These are phyloP conservation scores for Nineta flava DNA, from an alignment of 2,888 invertebrate genomes.

Conservation along the genomic window DNA sequence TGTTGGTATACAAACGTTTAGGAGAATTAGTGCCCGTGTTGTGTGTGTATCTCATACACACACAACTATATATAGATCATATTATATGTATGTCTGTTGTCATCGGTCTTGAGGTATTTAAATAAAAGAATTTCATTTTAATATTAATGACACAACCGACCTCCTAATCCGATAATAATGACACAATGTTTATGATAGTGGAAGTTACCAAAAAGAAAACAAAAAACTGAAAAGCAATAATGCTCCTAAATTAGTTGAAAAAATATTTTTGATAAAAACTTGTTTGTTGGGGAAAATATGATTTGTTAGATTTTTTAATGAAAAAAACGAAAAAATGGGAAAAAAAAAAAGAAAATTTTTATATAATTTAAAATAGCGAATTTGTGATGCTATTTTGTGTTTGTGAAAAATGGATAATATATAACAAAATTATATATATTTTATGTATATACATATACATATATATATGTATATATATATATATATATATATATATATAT, in stretches of 20 bases:
- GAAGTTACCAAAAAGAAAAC: not conserved
- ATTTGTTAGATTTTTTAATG: conserved; percentile 35
- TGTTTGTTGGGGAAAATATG: conserved; percentile 39
- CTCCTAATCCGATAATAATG: not conserved
- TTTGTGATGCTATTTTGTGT: conserved; percentile 17
- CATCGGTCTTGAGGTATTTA: not conserved
- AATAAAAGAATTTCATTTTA: not conserved
- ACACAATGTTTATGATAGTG: not conserved
- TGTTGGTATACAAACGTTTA: not conserved
- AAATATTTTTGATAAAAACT: conserved; percentile 48
- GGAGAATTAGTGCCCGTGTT: not conserved
- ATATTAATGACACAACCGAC: too few species aligned
- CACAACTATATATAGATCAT: too few species aligned
- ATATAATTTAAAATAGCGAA: conserved; percentile 20
- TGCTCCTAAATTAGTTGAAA: conserved; percentile 22
- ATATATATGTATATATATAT: conserved; percentile 14
- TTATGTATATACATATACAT: too few species aligned
- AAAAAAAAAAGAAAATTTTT: conserved; percentile 17
- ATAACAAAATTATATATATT: conserved; percentile 19
- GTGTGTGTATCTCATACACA: not conserved
- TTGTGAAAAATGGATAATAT: conserved; percentile 31
- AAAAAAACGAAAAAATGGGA: conserved; percentile 15
- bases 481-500: too few species aligned
- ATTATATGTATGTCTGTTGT: too few species aligned
- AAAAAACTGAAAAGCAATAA: conserved; percentile 10